These are phyloP conservation scores for Cosmorhoe ocellata DNA, from an alignment of 2,888 invertebrate genomes.

Conservation along the genomic window DNA sequence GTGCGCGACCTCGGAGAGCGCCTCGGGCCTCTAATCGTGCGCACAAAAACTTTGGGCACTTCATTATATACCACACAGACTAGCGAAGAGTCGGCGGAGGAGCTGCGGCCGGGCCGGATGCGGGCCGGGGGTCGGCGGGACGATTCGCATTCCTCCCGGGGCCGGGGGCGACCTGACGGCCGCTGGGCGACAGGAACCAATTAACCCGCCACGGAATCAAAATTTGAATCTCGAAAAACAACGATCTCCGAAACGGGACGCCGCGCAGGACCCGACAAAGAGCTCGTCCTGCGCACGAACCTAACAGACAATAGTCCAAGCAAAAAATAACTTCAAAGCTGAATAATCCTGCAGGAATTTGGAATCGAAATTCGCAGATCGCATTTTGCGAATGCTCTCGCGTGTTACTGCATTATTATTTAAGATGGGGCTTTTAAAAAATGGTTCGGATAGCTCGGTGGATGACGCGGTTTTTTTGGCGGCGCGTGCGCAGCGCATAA, in stretches of 20 bases:
- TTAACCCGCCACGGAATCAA: conserved; percentile 53
- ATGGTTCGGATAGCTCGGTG: conserved; percentile 63
- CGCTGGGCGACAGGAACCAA: conserved; percentile 51
- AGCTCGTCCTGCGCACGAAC: conserved; percentile 53
- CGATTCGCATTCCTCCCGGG: conserved; percentile 36
- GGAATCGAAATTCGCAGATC: conserved; percentile 78
- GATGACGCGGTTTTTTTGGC: conserved; percentile 60
- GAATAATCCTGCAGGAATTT: conserved; percentile 58
- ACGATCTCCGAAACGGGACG: conserved; percentile 26
- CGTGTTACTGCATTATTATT: conserved; percentile 83
- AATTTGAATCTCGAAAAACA: conserved; percentile 40
- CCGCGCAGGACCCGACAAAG: conserved; percentile 50
- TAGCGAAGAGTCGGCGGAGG: neutral
- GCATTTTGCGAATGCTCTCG: conserved; percentile 80
- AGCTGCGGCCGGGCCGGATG: neutral
- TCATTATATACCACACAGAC: conserved; percentile 57
- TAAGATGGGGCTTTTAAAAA: conserved; percentile 73
- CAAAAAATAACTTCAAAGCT: conserved; percentile 63
- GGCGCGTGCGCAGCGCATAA: conserved; percentile 79
- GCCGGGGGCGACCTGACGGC: conserved; percentile 32
- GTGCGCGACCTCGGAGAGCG: conserved; percentile 66
- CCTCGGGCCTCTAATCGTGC: conserved; percentile 71
- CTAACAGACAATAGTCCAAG: conserved; percentile 71
- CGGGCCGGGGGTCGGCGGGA: neutral
- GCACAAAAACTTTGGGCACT: conserved; percentile 74